Base-by-base conservation (phyloP, 2,888 invertebrate species). In the Unio delphinus region DNA sequence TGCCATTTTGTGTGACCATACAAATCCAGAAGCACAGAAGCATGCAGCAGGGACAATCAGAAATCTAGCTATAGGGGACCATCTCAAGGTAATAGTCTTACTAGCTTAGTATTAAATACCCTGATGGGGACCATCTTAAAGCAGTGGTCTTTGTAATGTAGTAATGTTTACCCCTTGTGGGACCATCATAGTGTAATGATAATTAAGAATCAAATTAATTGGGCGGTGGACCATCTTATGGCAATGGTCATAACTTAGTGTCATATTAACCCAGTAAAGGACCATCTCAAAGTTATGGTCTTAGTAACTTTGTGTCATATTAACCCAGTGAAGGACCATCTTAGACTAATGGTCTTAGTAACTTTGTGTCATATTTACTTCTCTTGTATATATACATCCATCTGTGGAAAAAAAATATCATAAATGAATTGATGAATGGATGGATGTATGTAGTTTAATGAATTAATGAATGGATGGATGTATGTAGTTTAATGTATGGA, bases 41-140 rank as follows among this genome's bases (percentile, higher is more conserved):
- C 86, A 86, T 73, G 85, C 87, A 8, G 86, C 85, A n/a, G 87
- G 86, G 7, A 84, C 83, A 45, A 75, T 87, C 23, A 72, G 86
- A 26, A 87, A 87, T 72, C 79, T 87, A 55, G 83, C 85, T 30
- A 86, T 85, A 4, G 86, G 87, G 65, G 83, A 86, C 20, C 81
- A 85, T 65, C 72, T 83, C n/a, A 75, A 79, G 78, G 87, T 85
- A 78, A 65, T 75, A 26, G 15, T 23, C 15, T 58, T 58, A 23
- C 15, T 15, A 58, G 58, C 58, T 23, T 58, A 34, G 7, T 34
- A 34, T 20, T 63, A 30, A 6, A 20, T 23, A 30, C 18, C 17
- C 30, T 18, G 0, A 8, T 8, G 60, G 28, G 60, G 28, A n/a
- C 28, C 30, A 23, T 7, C 60, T 0, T 6, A 28, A 6, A 34